These are phyloP conservation scores for Miniopterus natalensis DNA, from an alignment of 2,113 vertebrate species.

Conservation along the genomic window DNA sequence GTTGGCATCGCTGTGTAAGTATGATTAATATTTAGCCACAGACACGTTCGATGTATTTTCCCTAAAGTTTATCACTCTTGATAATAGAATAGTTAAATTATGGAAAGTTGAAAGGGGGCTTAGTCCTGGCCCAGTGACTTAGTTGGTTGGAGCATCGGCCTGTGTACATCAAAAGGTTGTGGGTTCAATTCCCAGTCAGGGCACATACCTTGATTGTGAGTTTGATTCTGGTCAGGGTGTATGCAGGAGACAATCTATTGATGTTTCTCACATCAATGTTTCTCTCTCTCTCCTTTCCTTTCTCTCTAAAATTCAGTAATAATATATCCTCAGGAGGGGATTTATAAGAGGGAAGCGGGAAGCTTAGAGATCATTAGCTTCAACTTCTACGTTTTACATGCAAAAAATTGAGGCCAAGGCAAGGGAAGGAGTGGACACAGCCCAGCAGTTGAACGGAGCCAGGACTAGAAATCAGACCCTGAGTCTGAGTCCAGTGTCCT, in stretches of 20 bases:
- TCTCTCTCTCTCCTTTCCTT: not conserved
- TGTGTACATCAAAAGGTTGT: too few species aligned
- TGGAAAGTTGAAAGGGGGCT: not conserved
- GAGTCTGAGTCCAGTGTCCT: not conserved
- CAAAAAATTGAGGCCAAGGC: not conserved
- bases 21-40: slow-evolving; percentile 41
- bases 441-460: not conserved
- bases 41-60: slow-evolving; percentile 19
- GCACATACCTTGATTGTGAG: too few species aligned
- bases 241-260: too few species aligned
- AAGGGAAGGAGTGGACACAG: not conserved
- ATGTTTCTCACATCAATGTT: too few species aligned
- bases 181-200: too few species aligned
- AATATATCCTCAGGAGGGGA: too few species aligned
- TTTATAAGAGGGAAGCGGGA: not conserved
- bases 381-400: not conserved
- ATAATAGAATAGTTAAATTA: slow-evolving; percentile 36
- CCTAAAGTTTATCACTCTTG: slow-evolving; percentile 8
- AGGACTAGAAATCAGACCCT: not conserved
- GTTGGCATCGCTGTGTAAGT: not conserved
- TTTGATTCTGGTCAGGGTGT: too few species aligned
- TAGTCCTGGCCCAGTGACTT: not conserved
- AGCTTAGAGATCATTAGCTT: not conserved
- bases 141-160: too few species aligned
- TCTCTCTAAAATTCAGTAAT: not conserved